phyloP scores from a whole-genome alignment of 2,113 vertebrate genomes.

The Sigmodon hispidus region DNA sequence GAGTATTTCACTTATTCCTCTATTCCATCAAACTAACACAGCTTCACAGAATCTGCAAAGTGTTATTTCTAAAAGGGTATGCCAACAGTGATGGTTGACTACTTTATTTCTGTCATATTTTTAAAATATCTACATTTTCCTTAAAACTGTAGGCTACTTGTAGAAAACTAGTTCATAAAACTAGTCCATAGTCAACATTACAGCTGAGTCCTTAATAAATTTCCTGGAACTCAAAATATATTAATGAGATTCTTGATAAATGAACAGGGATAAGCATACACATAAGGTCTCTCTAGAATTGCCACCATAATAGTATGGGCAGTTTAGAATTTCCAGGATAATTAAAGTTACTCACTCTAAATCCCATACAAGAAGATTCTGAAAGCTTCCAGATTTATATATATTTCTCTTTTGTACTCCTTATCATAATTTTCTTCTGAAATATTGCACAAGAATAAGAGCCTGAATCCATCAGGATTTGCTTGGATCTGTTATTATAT shows the following conservation, averaged over 20 bases:
- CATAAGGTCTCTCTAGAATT: neutral
- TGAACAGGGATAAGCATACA: neutral
- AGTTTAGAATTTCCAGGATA: neutral
- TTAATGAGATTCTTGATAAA: neutral
- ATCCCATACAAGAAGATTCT: neutral
- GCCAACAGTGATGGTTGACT: neutral
- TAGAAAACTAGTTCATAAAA: neutral
- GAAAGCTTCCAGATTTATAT: neutral
- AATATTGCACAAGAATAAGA: neutral
- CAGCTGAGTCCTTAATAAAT: neutral
- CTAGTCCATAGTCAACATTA: neutral
- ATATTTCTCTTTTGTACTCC: neutral
- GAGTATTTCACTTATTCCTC: neutral
- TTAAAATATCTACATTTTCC: neutral
- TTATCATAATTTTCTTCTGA: constrained; percentile 41
- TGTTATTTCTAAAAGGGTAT: neutral
- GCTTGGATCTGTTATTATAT: constrained; percentile 7
- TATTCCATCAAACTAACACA: neutral
- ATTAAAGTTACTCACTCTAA: neutral
- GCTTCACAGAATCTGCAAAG: neutral
- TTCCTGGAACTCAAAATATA: neutral
- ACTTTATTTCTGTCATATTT: neutral
- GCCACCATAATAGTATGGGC: neutral
- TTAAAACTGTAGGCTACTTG: neutral
- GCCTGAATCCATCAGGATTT: constrained; percentile 38